A percentile compares a stretch with the other conserved stretches of the same genome.
Conservation (phyloP, 2,888 invertebrate species). For the Ypsolopha scabrella region DNA sequence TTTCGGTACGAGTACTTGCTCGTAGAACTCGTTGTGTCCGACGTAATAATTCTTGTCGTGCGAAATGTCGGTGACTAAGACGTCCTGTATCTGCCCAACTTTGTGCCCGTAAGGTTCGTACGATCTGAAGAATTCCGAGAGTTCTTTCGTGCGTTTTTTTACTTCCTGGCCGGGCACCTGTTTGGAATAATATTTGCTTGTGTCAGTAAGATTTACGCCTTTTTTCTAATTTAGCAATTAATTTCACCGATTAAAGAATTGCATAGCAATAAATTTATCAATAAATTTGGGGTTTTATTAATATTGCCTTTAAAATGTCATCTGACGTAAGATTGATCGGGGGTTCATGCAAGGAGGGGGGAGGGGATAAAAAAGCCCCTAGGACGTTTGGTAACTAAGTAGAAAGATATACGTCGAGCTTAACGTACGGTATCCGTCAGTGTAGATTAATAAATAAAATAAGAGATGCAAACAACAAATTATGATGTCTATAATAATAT, state of each 20-base stretch:
- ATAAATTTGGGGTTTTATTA: too few species aligned
- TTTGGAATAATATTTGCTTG: neutral
- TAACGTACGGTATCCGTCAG: too few species aligned
- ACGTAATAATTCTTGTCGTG: conserved; percentile 92
- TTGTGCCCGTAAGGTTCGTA: conserved; percentile 86
- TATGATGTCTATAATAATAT: too few species aligned
- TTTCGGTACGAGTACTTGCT: conserved; percentile 88
- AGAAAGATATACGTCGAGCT: too few species aligned
- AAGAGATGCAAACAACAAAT: too few species aligned
- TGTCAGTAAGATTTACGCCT: neutral
- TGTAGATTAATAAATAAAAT: too few species aligned
- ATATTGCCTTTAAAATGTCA: too few species aligned
- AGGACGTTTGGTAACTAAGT: too few species aligned
- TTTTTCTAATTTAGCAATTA: neutral
- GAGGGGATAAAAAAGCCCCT: too few species aligned
- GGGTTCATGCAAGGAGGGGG: too few species aligned
- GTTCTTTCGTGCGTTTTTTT: conserved; percentile 87
- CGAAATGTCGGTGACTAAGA: conserved; percentile 93
- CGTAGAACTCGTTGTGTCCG: conserved; percentile 95
- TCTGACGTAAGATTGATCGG: too few species aligned
- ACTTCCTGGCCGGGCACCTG: conserved; percentile 87
- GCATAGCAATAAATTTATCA: too few species aligned
- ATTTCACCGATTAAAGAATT: neutral
- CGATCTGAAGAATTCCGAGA: conserved; percentile 90
- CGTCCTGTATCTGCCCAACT: conserved; percentile 76